A percentile compares a stretch with the other conserved stretches of the same genome.
phyloP scores from a whole-genome alignment of 1,140 invertebrate species.

The Apolygus lucorum region DNA sequence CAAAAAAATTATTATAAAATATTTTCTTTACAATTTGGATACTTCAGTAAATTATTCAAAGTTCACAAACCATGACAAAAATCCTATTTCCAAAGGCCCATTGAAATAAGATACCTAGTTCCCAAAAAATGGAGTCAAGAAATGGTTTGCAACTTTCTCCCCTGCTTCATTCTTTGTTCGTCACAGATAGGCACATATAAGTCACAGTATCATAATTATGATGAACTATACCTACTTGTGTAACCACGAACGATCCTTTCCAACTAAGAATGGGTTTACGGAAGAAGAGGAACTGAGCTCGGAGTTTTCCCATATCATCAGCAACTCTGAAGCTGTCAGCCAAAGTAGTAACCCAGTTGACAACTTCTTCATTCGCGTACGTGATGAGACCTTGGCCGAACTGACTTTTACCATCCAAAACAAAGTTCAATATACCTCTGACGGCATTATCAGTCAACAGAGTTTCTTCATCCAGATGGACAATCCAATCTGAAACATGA shows the following conservation, averaged over 20 bases:
- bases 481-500: slow-evolving; percentile 79
- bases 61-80: too few relatives aligned
- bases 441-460: slow-evolving; percentile 86
- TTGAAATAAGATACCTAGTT: too few relatives aligned
- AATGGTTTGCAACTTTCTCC: too few relatives aligned
- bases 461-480: slow-evolving; percentile 96
- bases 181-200: too few relatives aligned
- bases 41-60: too few relatives aligned
- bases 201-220: too few relatives aligned
- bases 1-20: too few relatives aligned
- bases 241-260: slow-evolving; percentile 94
- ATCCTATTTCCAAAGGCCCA: too few relatives aligned
- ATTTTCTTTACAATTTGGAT: too few relatives aligned
- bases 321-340: slow-evolving; percentile 94
- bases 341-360: slow-evolving; percentile 94
- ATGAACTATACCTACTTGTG: too few relatives aligned
- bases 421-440: slow-evolving; percentile 90
- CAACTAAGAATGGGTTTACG: slow-evolving; percentile 94
- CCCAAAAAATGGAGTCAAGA: too few relatives aligned
- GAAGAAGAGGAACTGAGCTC: slow-evolving; percentile 86
- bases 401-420: slow-evolving; percentile 85
- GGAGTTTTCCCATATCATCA: slow-evolving; percentile 92
- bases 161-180: too few relatives aligned
- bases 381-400: slow-evolving; percentile 98
- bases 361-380: slow-evolving; percentile 92